Percentiles rank a stretch among this genome's conserved stretches.
These are phyloP conservation scores for Dolichopus griseipennis DNA, from an alignment of 2,888 invertebrate species.

Conservation along the genomic window DNA sequence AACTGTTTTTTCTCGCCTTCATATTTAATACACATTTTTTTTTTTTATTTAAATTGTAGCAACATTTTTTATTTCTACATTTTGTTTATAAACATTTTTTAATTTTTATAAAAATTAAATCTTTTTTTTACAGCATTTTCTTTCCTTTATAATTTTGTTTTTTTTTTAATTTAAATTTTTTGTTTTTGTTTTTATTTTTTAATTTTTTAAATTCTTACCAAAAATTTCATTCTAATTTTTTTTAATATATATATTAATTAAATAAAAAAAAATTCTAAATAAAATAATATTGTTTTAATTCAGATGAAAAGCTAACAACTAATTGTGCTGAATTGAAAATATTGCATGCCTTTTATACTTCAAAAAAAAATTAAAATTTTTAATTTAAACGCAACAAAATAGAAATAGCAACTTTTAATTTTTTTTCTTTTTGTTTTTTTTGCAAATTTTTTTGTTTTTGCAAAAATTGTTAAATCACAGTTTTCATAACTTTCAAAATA, in stretches of 20 bases:
- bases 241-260: neutral
- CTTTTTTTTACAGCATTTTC: neutral
- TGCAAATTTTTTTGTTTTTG: neutral
- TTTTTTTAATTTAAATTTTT: neutral
- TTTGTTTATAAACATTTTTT: no score
- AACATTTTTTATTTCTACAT: no score
- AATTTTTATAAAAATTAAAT: no score
- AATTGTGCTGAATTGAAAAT: neutral
- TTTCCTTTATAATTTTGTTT: no score
- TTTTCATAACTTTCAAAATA: neutral
- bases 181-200: neutral
- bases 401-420: neutral
- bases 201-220: slow-evolving; percentile 18
- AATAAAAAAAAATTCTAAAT: slow-evolving; percentile 8
- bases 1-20: no score
- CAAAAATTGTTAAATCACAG: neutral
- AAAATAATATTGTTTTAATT: slow-evolving; percentile 8
- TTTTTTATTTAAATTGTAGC: no score
- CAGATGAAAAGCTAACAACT: neutral
- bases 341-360: neutral
- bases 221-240: slow-evolving; percentile 20
- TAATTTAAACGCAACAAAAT: neutral
- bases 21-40: no score
- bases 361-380: neutral
- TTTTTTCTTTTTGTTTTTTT: neutral